These are phyloP conservation scores for Prenolepis imparis DNA, from an alignment of 2,888 invertebrate genomes.

Conservation along the genomic window DNA sequence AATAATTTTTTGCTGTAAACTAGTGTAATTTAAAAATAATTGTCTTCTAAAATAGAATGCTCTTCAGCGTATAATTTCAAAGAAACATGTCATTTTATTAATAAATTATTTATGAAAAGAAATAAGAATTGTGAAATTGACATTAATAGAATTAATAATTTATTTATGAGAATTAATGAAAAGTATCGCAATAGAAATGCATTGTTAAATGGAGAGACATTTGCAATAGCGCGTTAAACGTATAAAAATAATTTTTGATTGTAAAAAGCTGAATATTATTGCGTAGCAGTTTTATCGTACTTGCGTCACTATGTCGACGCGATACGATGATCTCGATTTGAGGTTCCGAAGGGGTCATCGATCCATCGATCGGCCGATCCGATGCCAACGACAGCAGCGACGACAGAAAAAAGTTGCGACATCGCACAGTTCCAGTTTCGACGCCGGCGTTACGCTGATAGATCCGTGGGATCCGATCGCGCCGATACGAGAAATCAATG, in stretches of 20 bases:
- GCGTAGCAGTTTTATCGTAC: constrained; percentile 11
- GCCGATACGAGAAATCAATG: constrained; percentile 67
- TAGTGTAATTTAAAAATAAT: no score
- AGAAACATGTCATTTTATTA: neutral
- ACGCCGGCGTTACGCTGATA: constrained; percentile 52
- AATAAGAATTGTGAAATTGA: neutral
- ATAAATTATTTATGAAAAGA: neutral
- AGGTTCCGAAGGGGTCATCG: constrained; percentile 69
- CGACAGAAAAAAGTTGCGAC: constrained; percentile 70
- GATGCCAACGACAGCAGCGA: constrained; percentile 37
- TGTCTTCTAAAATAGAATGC: neutral
- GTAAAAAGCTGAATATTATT: constrained; percentile 4
- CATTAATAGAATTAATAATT: no score
- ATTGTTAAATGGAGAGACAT: neutral
- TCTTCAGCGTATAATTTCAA: neutral
- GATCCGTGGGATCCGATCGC: constrained; percentile 63
- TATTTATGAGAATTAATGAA: constrained; percentile 1
- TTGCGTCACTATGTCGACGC: constrained; percentile 63
- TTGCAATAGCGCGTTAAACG: neutral
- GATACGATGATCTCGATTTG: constrained; percentile 35
- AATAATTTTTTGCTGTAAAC: no score
- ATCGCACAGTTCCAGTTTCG: constrained; percentile 71
- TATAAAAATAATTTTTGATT: neutral
- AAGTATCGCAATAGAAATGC: constrained; percentile 8
- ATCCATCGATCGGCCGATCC: constrained; percentile 56